phyloP scores from a whole-genome alignment of 2,797 vertebrate species.

The Chrosomus eos region DNA sequence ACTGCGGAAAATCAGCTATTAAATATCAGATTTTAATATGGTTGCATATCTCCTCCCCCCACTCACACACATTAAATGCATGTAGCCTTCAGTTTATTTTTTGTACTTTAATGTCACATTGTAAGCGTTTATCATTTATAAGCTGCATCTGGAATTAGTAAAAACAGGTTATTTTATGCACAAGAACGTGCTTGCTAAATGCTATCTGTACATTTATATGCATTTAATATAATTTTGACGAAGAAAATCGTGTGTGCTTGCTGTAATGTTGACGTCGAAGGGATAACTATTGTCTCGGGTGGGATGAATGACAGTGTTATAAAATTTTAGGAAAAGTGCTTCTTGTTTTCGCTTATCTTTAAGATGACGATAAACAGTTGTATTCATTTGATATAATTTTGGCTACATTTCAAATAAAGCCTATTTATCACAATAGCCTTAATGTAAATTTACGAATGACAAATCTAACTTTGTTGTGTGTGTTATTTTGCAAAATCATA shows the following conservation, averaged over 20 bases:
- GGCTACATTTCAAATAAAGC: background rate
- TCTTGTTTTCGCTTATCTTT: background rate
- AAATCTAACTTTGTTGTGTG: background rate
- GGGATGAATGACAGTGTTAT: background rate
- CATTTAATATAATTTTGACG: background rate
- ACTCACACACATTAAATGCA: background rate
- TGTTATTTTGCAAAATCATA: background rate
- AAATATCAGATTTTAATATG: background rate
- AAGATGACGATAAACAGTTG: background rate
- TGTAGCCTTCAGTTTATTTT: background rate
- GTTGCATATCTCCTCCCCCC: background rate
- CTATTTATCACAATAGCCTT: background rate
- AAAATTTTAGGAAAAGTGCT: background rate
- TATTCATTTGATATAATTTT: background rate
- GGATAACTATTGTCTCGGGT: background rate
- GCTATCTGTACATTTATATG: background rate
- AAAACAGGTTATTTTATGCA: background rate
- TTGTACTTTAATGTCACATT: background rate
- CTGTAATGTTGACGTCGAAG: conserved; percentile 2
- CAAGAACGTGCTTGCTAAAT: background rate
- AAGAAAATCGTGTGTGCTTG: background rate
- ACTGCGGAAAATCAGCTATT: background rate
- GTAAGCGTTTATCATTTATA: background rate
- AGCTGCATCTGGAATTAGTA: background rate
- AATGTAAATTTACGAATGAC: background rate